A percentile compares a stretch with the other conserved stretches of the same genome.
Evolutionary conservation across 2,888 invertebrate genomes (phyloP).

Genomic region (Chirona hameri): DNA sequence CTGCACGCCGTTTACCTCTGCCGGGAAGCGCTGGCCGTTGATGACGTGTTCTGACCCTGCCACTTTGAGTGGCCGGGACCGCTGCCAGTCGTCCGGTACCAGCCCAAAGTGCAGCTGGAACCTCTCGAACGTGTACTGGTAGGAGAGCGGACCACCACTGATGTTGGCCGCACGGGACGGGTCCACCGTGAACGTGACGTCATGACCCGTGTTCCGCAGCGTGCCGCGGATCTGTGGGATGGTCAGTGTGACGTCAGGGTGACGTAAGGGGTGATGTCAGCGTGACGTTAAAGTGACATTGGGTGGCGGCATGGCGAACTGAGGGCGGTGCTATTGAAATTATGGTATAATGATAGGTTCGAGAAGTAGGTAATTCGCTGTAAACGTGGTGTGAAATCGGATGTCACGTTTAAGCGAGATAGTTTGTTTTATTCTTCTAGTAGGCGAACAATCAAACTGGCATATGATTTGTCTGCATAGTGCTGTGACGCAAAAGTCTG

Average conservation of each 20-base stretch:
- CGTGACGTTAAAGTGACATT: no score
- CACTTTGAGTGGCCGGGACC: background rate
- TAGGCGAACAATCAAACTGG: no score
- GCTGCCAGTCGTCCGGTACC: background rate
- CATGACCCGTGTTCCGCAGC: constrained; percentile 89
- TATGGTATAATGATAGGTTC: no score
- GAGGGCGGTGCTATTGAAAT: no score
- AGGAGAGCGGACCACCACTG: constrained; percentile 91
- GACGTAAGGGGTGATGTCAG: no score
- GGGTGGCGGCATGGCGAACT: no score
- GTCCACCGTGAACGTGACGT: constrained; percentile 85
- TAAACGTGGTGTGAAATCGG: no score
- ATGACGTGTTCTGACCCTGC: background rate
- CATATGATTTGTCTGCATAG: no score
- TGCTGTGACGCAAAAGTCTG: no score
- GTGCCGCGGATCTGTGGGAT: constrained; percentile 73
- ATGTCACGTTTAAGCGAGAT: no score
- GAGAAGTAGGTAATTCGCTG: no score
- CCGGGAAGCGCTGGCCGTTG: background rate
- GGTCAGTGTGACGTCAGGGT: background rate
- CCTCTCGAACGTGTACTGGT: constrained; percentile 91
- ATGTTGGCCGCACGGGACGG: constrained; percentile 83
- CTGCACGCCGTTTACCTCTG: background rate
- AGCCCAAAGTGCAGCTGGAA: constrained; percentile 87
- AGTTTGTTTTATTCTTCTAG: no score